A percentile compares a stretch with the other conserved stretches of the same genome.
Conservation (phyloP, 2,113 vertebrate genomes). For the Sminthopsis crassicaudata region DNA sequence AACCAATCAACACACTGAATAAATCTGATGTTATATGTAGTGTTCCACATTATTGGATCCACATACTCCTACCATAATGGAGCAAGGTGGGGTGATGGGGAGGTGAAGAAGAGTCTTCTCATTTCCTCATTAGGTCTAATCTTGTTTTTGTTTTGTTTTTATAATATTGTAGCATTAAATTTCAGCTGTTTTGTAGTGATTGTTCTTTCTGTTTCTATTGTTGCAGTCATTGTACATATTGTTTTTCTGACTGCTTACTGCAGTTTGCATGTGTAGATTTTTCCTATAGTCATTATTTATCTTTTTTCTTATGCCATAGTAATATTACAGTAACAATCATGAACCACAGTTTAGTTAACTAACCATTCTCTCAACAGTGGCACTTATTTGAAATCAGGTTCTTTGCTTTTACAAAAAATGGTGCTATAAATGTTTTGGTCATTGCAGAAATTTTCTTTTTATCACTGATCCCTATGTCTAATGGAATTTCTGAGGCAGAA, state of each 20-base stretch:
- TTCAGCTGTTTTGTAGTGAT: neutral
- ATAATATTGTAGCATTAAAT: neutral
- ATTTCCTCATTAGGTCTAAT: neutral
- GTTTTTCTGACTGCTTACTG: neutral
- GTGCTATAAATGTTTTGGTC: neutral
- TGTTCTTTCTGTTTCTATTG: neutral
- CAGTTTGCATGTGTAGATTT: neutral
- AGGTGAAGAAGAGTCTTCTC: neutral
- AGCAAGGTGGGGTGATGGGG: neutral
- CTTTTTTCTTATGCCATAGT: neutral
- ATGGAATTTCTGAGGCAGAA: neutral
- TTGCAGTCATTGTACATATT: neutral
- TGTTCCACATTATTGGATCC: neutral
- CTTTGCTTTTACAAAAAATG: neutral
- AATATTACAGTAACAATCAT: neutral
- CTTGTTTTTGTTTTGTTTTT: neutral
- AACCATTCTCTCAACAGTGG: neutral
- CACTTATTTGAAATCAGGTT: neutral
- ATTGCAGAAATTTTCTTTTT: neutral
- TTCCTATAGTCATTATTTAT: neutral
- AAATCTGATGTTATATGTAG: neutral
- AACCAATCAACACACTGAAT: neutral
- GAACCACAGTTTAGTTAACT: neutral
- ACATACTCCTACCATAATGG: no score
- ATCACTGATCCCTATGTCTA: neutral